Evolutionary conservation across 2,888 invertebrate species (phyloP).

Genomic region (Eristalis intricaria): DNA sequence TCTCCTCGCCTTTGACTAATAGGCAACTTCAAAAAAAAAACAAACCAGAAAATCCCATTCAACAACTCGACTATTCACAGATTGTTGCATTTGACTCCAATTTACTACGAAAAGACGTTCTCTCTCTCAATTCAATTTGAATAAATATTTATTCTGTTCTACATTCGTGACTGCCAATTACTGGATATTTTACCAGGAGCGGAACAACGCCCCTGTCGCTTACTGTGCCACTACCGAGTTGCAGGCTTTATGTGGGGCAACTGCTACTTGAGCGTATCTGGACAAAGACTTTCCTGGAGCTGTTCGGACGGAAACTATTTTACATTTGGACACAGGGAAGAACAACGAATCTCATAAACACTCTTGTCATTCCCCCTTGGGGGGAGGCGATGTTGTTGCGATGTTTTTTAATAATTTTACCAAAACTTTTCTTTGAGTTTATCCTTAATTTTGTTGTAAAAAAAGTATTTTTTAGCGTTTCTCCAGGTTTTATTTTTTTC

Average conservation of each 20-base stretch:
- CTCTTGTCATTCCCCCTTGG: background rate
- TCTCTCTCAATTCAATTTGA: slow-evolving; percentile 29
- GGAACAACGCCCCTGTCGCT: background rate
- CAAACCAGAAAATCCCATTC: background rate
- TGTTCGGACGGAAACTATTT: background rate
- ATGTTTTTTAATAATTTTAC: background rate
- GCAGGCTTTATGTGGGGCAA: slow-evolving; percentile 38
- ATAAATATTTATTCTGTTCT: slow-evolving; percentile 64
- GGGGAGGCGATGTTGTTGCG: background rate
- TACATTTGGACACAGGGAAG: background rate
- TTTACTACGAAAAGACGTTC: slow-evolving; percentile 1
- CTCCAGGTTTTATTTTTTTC: background rate
- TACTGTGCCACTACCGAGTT: background rate
- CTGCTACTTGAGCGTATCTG: slow-evolving; percentile 22
- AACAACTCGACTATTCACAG: background rate
- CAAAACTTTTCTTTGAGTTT: background rate
- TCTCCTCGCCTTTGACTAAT: background rate
- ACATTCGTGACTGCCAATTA: slow-evolving; percentile 38
- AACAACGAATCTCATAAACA: background rate
- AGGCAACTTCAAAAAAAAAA: background rate
- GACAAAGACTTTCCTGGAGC: background rate
- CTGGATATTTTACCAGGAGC: background rate
- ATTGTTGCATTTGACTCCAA: no score
- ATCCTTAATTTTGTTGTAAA: background rate
- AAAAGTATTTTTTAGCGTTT: background rate